Percentiles rank a stretch among this genome's conserved stretches.
These are phyloP conservation scores for Calonectris borealis DNA, from an alignment of 2,113 vertebrate species.

Conservation along the genomic window DNA sequence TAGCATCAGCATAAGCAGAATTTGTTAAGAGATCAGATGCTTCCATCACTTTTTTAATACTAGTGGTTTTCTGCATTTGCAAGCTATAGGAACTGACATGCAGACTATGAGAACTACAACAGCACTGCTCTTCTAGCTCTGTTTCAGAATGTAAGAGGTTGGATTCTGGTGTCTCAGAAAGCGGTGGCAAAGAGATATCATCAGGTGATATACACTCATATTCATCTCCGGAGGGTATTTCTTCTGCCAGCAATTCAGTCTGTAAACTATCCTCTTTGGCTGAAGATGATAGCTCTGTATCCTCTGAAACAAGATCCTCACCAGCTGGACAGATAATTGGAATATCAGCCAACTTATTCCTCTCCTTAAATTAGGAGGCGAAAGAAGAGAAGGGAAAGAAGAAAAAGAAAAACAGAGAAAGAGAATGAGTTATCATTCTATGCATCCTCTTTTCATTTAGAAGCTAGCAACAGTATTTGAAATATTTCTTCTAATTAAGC, in stretches of 20 bases:
- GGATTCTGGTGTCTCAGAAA: constrained; percentile 89
- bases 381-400: neutral
- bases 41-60: constrained; percentile 11
- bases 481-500: neutral
- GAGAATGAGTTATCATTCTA: neutral
- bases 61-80: constrained; percentile 68
- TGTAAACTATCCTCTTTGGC: constrained; percentile 64
- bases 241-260: constrained; percentile 74
- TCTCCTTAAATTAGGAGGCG: constrained; percentile 36
- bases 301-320: constrained; percentile 58
- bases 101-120: constrained; percentile 70
- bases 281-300: constrained; percentile 39
- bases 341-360: constrained; percentile 9
- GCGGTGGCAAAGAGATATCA: constrained; percentile 89
- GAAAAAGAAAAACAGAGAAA: neutral
- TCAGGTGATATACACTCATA: constrained; percentile 89
- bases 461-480: neutral
- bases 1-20: constrained; percentile 55
- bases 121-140: constrained; percentile 79
- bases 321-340: constrained; percentile 42
- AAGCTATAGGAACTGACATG: constrained; percentile 69
- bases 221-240: constrained; percentile 82
- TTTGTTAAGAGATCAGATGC: constrained; percentile 57
- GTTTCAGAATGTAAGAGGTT: constrained; percentile 79
- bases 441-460: neutral